These are phyloP conservation scores for Acronicta psi DNA, from an alignment of 2,888 invertebrate species.

Conservation along the genomic window DNA sequence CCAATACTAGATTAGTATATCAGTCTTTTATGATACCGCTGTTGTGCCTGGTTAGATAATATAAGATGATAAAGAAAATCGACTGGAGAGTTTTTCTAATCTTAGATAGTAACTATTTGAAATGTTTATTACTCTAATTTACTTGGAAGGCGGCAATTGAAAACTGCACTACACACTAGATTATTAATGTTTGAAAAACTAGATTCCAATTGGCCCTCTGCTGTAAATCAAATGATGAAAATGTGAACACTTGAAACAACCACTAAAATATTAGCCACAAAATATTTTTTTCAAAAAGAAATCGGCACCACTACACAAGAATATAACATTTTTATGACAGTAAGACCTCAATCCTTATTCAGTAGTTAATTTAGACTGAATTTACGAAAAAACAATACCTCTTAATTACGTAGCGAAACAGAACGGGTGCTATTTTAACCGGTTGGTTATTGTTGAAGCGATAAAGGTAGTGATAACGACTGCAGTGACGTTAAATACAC, in stretches of 20 bases:
- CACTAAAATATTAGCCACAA: not conserved
- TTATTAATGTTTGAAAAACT: too few relatives aligned
- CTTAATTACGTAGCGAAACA: conserved; percentile 15
- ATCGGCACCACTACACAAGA: not conserved
- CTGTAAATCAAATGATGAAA: too few relatives aligned
- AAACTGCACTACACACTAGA: too few relatives aligned
- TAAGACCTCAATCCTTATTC: conserved; percentile 17
- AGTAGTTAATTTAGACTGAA: conserved; percentile 21
- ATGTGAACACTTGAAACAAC: too few relatives aligned
- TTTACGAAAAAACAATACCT: conserved; percentile 13
- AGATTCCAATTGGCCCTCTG: too few relatives aligned
- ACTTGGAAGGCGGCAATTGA: too few relatives aligned
- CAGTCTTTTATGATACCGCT: conserved; percentile 48
- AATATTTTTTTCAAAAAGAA: too few relatives aligned
- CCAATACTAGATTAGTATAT: conserved; percentile 26
- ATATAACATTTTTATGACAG: not conserved
- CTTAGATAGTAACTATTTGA: conserved; percentile 7
- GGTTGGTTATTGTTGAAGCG: conserved; percentile 17
- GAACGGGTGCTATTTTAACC: conserved; percentile 7
- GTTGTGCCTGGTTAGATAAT: conserved; percentile 37
- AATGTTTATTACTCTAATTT: too few relatives aligned
- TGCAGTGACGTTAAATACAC: conserved; percentile 18
- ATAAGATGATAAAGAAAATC: conserved; percentile 12
- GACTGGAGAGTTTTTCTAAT: conserved; percentile 16
- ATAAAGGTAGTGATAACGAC: conserved; percentile 37